Conservation (phyloP, 2,797 vertebrate genomes). For the Hippopotamyrus pictus region DNA sequence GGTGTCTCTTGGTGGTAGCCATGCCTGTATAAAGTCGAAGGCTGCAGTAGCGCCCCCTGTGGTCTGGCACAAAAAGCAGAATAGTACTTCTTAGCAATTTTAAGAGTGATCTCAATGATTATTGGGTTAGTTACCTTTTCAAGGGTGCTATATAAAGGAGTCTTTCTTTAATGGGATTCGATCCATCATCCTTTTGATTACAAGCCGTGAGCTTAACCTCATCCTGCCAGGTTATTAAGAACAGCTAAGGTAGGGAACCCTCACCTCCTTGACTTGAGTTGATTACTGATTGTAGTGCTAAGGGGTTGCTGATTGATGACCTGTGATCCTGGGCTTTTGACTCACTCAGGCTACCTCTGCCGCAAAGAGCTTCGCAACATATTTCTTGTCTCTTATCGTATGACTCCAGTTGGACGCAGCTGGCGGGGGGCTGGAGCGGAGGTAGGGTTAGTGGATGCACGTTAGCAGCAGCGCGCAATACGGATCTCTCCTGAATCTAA, state of each 20-base stretch:
- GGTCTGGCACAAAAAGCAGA: not conserved
- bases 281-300: constrained; percentile 39
- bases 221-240: not conserved
- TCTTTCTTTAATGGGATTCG: not conserved
- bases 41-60: not conserved
- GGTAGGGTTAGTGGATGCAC: constrained; percentile 22
- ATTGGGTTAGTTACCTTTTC: constrained; percentile 2
- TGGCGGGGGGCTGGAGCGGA: constrained; percentile 25
- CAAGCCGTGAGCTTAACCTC: not conserved
- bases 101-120: not conserved
- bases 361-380: constrained; percentile 22
- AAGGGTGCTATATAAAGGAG: not conserved
- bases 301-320: constrained; percentile 39
- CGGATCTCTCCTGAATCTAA: constrained; percentile 26
- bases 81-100: not conserved
- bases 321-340: constrained; percentile 36
- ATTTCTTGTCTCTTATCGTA: constrained; percentile 34
- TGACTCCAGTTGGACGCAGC: constrained; percentile 26
- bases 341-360: constrained; percentile 26
- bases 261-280: constrained; percentile 19
- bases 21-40: not conserved
- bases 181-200: not conserved
- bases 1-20: constrained; percentile 30
- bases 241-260: not conserved
- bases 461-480: constrained; percentile 21